Conservation (phyloP, 2,113 vertebrate species). For the Arenaria interpres region DNA sequence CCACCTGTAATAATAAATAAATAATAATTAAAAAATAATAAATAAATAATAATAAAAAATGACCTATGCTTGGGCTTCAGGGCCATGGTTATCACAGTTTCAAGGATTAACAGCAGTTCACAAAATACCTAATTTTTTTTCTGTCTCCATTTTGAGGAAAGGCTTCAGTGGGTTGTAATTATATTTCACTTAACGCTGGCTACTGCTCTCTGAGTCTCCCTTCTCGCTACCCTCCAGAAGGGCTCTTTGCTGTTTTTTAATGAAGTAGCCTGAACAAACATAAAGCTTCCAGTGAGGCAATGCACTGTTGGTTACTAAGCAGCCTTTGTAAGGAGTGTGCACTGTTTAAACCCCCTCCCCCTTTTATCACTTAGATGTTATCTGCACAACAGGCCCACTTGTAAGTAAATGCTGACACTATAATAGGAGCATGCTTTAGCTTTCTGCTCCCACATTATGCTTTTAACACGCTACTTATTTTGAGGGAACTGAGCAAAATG, state of each 20-base stretch:
- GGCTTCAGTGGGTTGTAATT: not conserved
- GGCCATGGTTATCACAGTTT: not conserved
- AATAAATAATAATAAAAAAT: too few species aligned
- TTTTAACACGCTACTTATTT: not conserved
- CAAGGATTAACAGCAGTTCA: not conserved
- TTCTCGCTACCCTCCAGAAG: not conserved
- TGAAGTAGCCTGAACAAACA: conserved; percentile 18
- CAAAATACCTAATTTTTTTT: not conserved
- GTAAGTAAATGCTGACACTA: not conserved
- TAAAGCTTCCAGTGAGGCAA: not conserved
- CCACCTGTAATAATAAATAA: not conserved
- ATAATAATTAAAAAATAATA: too few species aligned
- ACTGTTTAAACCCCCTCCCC: not conserved
- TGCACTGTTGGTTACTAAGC: not conserved
- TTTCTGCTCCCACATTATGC: not conserved
- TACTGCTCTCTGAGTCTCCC: not conserved
- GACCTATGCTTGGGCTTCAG: not conserved
- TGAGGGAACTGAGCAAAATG: not conserved
- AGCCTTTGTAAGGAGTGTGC: not conserved
- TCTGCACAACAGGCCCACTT: not conserved
- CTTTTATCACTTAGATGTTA: not conserved
- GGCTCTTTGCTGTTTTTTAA: not conserved
- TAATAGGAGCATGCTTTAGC: not conserved
- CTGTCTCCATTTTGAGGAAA: not conserved
- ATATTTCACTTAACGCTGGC: not conserved